phyloP scores from a whole-genome alignment of 2,888 invertebrate species.

The Standfussiana lucernea region DNA sequence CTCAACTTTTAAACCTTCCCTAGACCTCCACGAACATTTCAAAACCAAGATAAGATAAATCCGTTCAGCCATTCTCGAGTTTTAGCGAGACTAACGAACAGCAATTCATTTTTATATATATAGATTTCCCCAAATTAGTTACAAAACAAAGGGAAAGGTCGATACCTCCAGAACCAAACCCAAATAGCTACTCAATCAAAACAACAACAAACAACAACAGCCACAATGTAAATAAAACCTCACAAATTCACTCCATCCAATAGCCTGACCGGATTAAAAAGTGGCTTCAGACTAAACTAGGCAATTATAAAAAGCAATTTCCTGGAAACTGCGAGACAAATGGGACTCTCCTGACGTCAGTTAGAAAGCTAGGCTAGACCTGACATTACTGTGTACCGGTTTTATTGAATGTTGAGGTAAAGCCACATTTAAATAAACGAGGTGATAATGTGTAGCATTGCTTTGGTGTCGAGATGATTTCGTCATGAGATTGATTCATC shows the following conservation, averaged over 20 bases:
- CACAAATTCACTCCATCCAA: conserved; percentile 10
- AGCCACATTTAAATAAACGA: conserved; percentile 31
- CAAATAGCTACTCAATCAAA: too few relatives aligned
- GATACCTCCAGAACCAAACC: too few relatives aligned
- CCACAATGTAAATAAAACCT: conserved; percentile 1
- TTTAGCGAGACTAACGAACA: too few relatives aligned
- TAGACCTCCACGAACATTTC: too few relatives aligned
- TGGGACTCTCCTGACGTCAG: conserved; percentile 22
- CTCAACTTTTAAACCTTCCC: too few relatives aligned
- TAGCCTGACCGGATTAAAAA: conserved; percentile 41
- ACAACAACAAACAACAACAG: neutral
- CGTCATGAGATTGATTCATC: neutral
- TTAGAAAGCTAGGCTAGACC: conserved; percentile 60
- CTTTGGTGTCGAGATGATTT: neutral
- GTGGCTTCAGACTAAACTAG: conserved; percentile 34
- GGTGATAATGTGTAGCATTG: neutral
- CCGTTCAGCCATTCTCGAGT: too few relatives aligned
- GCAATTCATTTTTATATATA: too few relatives aligned
- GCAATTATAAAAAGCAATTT: conserved; percentile 59
- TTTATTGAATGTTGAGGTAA: conserved; percentile 31
- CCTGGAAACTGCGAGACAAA: conserved; percentile 56
- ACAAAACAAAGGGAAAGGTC: too few relatives aligned
- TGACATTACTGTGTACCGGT: conserved; percentile 47
- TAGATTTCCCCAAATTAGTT: neutral
- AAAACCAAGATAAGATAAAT: too few relatives aligned